Percentiles rank a stretch among this genome's conserved stretches.
These are phyloP conservation scores for Liodrosophila aerea DNA, from an alignment of 2,888 invertebrate species.

Conservation along the genomic window DNA sequence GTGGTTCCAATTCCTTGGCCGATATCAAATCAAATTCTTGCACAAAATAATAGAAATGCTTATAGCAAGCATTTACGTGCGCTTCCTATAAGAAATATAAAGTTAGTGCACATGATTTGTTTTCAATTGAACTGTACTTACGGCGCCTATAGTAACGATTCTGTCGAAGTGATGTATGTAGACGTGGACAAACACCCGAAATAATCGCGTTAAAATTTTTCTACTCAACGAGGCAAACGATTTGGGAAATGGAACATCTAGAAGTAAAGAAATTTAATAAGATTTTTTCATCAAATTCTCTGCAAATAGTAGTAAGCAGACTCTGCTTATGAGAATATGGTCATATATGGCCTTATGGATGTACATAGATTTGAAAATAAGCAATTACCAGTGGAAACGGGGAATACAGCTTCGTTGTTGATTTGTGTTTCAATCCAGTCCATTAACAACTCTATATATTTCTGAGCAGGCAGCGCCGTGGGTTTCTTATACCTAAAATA, in stretches of 20 bases:
- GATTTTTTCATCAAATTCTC: too few relatives aligned
- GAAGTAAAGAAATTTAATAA: conserved; percentile 26
- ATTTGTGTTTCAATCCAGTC: conserved; percentile 96
- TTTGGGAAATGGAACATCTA: conserved; percentile 93
- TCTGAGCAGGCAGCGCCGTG: conserved; percentile 90
- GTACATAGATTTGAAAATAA: too few relatives aligned
- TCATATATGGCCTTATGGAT: too few relatives aligned
- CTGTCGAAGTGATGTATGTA: conserved; percentile 97
- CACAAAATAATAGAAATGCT: conserved; percentile 96
- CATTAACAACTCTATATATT: conserved; percentile 92
- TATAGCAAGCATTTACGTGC: conserved; percentile 96
- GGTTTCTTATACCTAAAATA: conserved; percentile 87
- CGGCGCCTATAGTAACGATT: conserved; percentile 92
- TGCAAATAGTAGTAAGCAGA: too few relatives aligned
- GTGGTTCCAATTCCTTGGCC: conserved; percentile 92
- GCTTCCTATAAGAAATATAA: conserved; percentile 85
- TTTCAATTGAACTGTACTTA: conserved; percentile 84
- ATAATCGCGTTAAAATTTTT: conserved; percentile 93
- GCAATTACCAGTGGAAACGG: conserved; percentile 86
- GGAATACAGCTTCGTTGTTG: conserved; percentile 93
- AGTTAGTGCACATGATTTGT: neutral
- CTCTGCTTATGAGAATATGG: too few relatives aligned
- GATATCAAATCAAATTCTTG: conserved; percentile 92
- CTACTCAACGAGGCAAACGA: conserved; percentile 90
- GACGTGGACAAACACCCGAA: conserved; percentile 95